Conservation (phyloP, 37 sponge, comb jelly and placozoan genomes). For the Bolinopsis microptera region DNA sequence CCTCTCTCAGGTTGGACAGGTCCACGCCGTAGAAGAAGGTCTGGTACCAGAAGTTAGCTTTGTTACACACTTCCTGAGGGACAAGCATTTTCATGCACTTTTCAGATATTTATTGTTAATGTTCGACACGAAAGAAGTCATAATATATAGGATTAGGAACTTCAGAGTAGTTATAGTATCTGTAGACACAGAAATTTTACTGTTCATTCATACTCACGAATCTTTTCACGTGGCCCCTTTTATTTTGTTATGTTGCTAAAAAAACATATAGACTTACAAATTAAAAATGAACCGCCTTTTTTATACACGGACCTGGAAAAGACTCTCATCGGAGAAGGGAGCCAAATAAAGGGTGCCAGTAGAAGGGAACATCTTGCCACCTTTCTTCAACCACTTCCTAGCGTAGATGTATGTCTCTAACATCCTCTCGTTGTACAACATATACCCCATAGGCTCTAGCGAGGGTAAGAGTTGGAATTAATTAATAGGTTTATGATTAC, state of each 20-base stretch:
- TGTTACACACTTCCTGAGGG: slow-evolving; percentile 49
- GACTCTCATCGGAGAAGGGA: slow-evolving; percentile 93
- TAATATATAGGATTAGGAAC: neutral
- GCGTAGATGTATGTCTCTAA: slow-evolving; percentile 92
- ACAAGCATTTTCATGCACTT: too few species aligned
- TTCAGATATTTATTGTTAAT: too few species aligned
- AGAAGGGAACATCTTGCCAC: slow-evolving; percentile 92
- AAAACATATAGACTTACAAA: too few species aligned
- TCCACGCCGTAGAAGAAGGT: slow-evolving; percentile 90
- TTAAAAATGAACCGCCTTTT: too few species aligned
- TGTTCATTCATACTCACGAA: too few species aligned
- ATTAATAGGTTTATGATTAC: neutral
- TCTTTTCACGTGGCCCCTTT: too few species aligned
- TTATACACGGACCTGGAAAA: slow-evolving; percentile 73
- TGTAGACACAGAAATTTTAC: too few species aligned
- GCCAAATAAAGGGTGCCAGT: slow-evolving; percentile 85
- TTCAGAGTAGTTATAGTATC: too few species aligned
- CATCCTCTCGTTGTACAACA: slow-evolving; percentile 97
- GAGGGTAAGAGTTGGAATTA: neutral
- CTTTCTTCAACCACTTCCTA: slow-evolving; percentile 91
- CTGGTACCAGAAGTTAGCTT: slow-evolving; percentile 76
- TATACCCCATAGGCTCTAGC: slow-evolving; percentile 96
- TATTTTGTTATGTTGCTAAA: too few species aligned
- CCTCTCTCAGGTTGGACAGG: slow-evolving; percentile 72
- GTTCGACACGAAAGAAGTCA: neutral